Conservation (phyloP, 2,888 invertebrate genomes). For the Cerastis leucographa region DNA sequence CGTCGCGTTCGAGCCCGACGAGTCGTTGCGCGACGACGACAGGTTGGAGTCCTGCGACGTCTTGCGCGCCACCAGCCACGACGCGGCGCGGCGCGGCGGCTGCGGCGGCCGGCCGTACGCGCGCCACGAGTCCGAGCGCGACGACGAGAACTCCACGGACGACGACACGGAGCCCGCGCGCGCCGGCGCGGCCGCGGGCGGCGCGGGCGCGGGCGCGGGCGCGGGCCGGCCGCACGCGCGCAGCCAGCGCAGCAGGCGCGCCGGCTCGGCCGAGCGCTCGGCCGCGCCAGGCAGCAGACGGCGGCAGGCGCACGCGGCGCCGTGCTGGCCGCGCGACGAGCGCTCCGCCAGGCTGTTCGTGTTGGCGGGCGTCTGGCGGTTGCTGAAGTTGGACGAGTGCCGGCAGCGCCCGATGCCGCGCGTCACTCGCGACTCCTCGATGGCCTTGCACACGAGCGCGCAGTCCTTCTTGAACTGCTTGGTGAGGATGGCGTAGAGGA, state of each 20-base stretch:
- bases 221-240: slow-evolving; percentile 75
- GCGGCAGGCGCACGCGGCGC: slow-evolving; percentile 89
- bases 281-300: slow-evolving; percentile 94
- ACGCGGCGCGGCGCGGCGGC: slow-evolving; percentile 95
- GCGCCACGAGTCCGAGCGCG: slow-evolving; percentile 97
- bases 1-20: slow-evolving; percentile 96
- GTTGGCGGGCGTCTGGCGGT: slow-evolving; percentile 96
- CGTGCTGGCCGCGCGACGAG: slow-evolving; percentile 93
- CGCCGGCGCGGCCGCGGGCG: slow-evolving; percentile 90
- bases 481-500: slow-evolving; percentile 98
- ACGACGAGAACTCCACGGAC: slow-evolving; percentile 97
- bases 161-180: slow-evolving; percentile 96
- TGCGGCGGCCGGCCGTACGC: slow-evolving; percentile 95
- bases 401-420: slow-evolving; percentile 96
- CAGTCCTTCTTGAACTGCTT: slow-evolving; percentile 99
- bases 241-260: slow-evolving; percentile 83
- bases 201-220: slow-evolving; percentile 91
- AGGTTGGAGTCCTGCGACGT: slow-evolving; percentile 98
- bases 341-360: slow-evolving; percentile 96
- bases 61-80: slow-evolving; percentile 97
- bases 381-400: slow-evolving; percentile 96
- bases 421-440: slow-evolving; percentile 98
- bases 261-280: slow-evolving; percentile 76
- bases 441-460: slow-evolving; percentile 98
- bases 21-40: slow-evolving; percentile 97